Evolutionary conservation across 2,888 invertebrate genomes (phyloP), one percentile per base, ranked within the genome.

Genomic region (Amphipyra berbera): DNA sequence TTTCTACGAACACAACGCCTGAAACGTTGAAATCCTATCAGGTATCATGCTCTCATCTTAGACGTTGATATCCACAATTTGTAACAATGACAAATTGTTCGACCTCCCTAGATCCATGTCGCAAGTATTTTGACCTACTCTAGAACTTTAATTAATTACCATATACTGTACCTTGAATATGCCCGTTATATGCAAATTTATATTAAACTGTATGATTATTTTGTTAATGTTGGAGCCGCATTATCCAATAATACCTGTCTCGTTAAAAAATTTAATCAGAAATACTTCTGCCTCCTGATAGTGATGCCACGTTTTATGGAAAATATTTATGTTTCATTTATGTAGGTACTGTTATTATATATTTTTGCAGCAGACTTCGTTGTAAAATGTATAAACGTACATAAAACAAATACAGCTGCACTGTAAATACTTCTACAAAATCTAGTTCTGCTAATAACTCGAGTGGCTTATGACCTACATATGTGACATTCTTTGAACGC

Each of bases 21-120:
- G 63, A 58, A 73, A 49, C 55, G 64, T 65, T 64, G 64, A 71
- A 77, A 76, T 73, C 68, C 71, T 77, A 78, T 81, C 69, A 73
- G 65, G 48, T 75, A 54, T 64, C 61, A 48, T 60, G 47, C 58
- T 49, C 57, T 53, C 66, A 58, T 53, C 61, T 49, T 41, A 61
- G 52, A 61, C 54, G 58, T 66, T 74, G 60, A 68, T 76, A 76
- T 59, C 61, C 50, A 70, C 70, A 68, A 74, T 69, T 61, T 68
- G 50, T 74, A 66, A 76, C 71, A 57, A 66, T 62, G 73, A 76
- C 59, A 67, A 73, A 67, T 73, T 35, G 68, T 61, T 59, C 41
- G 54, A 61, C 38, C 41, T 58, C 41, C 9, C 44, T 45, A 56
- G 13, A 71, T 63, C 49, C 54, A 38, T 55, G 47, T 38, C 27